These are phyloP conservation scores for Agapornis canus DNA, from an alignment of 2,797 vertebrate species.

Conservation along the genomic window DNA sequence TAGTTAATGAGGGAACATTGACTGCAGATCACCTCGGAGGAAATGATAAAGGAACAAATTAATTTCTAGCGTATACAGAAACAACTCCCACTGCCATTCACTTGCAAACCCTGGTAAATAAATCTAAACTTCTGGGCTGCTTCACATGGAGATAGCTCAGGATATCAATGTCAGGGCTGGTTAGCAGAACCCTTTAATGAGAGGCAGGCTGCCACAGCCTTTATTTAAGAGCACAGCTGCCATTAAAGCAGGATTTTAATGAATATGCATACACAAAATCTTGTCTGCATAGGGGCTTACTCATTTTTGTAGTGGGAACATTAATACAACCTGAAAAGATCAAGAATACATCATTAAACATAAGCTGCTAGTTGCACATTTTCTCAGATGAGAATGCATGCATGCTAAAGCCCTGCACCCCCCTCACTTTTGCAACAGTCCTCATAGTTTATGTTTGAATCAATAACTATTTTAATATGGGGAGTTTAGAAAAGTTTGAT, in stretches of 20 bases:
- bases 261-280: background rate
- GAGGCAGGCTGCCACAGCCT: background rate
- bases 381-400: slow-evolving; percentile 8
- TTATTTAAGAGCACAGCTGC: background rate
- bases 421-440: background rate
- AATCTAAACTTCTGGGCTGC: background rate
- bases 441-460: slow-evolving; percentile 8
- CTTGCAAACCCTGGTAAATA: background rate
- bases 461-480: slow-evolving; percentile 11
- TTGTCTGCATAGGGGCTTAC: background rate
- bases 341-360: slow-evolving; percentile 4
- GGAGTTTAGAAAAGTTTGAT: slow-evolving; percentile 42
- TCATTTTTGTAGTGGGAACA: slow-evolving; percentile 12
- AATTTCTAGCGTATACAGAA: accelerated
- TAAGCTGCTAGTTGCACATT: background rate
- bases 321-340: background rate
- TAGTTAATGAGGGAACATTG: background rate
- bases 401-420: background rate
- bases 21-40: background rate
- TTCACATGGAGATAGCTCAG: background rate
- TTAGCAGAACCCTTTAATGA: background rate
- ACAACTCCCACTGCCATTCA: background rate
- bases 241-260: background rate
- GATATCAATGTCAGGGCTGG: background rate
- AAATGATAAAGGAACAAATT: background rate